Evolutionary conservation across 2,888 invertebrate species (phyloP).

Genomic region (Agonopterix subpropinquella): DNA sequence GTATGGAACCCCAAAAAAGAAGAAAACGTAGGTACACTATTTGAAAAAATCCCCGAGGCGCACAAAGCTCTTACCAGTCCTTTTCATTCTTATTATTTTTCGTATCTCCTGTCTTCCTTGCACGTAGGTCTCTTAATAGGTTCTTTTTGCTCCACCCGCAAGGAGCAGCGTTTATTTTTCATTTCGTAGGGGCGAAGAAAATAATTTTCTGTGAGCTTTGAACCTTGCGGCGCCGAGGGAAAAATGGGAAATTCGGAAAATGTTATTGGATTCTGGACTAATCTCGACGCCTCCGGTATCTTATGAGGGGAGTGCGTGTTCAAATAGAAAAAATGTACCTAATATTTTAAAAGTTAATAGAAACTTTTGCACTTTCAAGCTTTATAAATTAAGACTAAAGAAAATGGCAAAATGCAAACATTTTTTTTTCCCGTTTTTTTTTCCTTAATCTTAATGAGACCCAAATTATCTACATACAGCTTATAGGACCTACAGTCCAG

Average conservation of each 20-base stretch:
- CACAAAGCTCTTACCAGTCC: conserved; percentile 24
- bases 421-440: too few species aligned
- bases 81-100: conserved; percentile 20
- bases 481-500: too few species aligned
- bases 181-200: conserved; percentile 68
- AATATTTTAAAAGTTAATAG: too few species aligned
- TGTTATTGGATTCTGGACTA: conserved; percentile 71
- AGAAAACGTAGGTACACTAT: conserved; percentile 32
- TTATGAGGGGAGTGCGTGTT: conserved; percentile 50
- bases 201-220: conserved; percentile 73
- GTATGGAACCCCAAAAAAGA: too few species aligned
- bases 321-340: conserved; percentile 21
- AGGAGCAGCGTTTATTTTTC: conserved; percentile 61
- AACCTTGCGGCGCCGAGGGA: conserved; percentile 59
- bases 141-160: conserved; percentile 37
- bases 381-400: too few species aligned
- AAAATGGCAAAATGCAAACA: too few species aligned
- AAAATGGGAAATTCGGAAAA: conserved; percentile 69
- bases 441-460: too few species aligned
- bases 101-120: conserved; percentile 26
- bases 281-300: conserved; percentile 58
- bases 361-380: too few species aligned
- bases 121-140: conserved; percentile 17
- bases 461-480: too few species aligned
- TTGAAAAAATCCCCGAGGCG: conserved; percentile 49